These are phyloP conservation scores for Plemyria rubiginata DNA, from an alignment of 2,888 invertebrate species.

Conservation along the genomic window DNA sequence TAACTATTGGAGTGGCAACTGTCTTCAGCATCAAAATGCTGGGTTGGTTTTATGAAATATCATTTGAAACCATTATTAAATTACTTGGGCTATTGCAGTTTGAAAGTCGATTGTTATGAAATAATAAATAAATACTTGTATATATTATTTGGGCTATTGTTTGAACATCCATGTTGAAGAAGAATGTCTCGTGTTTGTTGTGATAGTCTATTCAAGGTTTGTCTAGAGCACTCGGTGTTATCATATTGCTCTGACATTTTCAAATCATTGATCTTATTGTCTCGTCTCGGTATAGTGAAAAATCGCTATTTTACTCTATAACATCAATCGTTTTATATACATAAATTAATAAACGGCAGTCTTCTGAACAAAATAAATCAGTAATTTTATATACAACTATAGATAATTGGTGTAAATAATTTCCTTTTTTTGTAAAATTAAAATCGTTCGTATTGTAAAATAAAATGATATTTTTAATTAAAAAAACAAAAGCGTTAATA, in stretches of 20 bases:
- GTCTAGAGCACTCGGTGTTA: slow-evolving; percentile 48
- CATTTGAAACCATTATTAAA: slow-evolving; percentile 61
- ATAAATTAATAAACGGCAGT: slow-evolving; percentile 76
- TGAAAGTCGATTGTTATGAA: slow-evolving; percentile 54
- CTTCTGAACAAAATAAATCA: slow-evolving; percentile 76
- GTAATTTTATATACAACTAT: slow-evolving; percentile 70
- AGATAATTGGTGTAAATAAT: slow-evolving; percentile 56
- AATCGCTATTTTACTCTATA: slow-evolving; percentile 75
- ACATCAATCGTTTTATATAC: slow-evolving; percentile 55
- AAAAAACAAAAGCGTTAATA: slow-evolving; percentile 70
- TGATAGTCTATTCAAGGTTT: slow-evolving; percentile 60
- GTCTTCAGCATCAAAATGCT: slow-evolving; percentile 56
- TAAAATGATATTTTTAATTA: slow-evolving; percentile 72
- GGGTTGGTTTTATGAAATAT: slow-evolving; percentile 54
- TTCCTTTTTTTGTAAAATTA: slow-evolving; percentile 40
- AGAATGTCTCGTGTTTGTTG: slow-evolving; percentile 75
- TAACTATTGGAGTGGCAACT: slow-evolving; percentile 79
- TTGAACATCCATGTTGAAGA: slow-evolving; percentile 66
- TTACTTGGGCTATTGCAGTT: slow-evolving; percentile 80
- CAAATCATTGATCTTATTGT: slow-evolving; percentile 54
- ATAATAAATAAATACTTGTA: slow-evolving; percentile 61
- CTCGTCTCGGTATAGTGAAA: slow-evolving; percentile 66
- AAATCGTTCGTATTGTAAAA: slow-evolving; percentile 47
- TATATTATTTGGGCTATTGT: slow-evolving; percentile 67
- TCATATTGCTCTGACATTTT: slow-evolving; percentile 49